Evolutionary conservation across 2,113 vertebrate species (phyloP), one percentile per base, ranked within the genome.

Genomic region (Rafetus swinhoei): DNA sequence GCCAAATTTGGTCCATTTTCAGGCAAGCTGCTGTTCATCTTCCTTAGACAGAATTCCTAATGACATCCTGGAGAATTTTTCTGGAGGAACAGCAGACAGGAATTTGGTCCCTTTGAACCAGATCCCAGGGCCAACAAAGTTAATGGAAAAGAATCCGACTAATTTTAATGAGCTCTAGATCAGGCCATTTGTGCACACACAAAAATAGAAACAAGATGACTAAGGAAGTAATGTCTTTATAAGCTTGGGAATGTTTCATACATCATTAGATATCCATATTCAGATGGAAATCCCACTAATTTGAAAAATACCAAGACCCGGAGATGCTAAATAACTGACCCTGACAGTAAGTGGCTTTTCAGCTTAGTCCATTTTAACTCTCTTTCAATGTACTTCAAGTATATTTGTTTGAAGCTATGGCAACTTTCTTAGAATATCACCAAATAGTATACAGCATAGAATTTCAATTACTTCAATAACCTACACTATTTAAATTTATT

Each of bases 401-500:
- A 87, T 97, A 87, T 97, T 96, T 97, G 96, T 96, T 92, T 97
- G 95, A 96, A 90, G 62, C 24, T 97, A 97, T 95, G 97, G 97
- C 96, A 97, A 85, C 94, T 97, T 96, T 98, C 35, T 87, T 93
- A 93, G 97, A 98, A 96, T 97, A 96, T 97, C 97, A 98, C 95
- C 97, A 96, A 91, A 97, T 97, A 97, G 96, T 97, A 96, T 97
- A 98, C 97, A 96, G 97, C 97, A 97, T 98, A 95, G 97, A 98
- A 84, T 96, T 98, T 97, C 97, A 98, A 97, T 98, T 97, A 95
- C 98, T 98, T 98, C 93, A 97, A 95, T 98, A 97, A 98, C 96
- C 98, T 96, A 98, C 97, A 98, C 97, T 98, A 98, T 97, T 98
- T 94, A 97, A 98, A 97, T 98, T 98, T 97, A 98, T 99, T 99